phyloP scores from a whole-genome alignment of 2,888 invertebrate species.

The Calephelis perditalis region DNA sequence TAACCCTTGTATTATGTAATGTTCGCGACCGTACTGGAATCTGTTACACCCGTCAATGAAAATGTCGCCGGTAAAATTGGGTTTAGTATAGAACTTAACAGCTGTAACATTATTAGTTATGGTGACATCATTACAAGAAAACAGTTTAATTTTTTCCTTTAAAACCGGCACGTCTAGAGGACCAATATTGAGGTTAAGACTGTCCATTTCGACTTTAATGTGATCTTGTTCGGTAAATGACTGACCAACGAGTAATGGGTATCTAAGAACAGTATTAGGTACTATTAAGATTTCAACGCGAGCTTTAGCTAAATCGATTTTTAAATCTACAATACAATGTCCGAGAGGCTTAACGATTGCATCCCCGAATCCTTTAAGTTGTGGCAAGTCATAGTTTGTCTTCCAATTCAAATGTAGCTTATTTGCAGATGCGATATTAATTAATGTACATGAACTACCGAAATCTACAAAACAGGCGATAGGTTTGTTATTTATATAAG shows the following conservation, averaged over 20 bases:
- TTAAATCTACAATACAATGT: neutral
- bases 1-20: conserved; percentile 18
- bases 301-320: neutral
- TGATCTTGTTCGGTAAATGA: neutral
- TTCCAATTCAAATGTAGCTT: neutral
- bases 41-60: conserved; percentile 18
- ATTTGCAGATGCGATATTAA: neutral
- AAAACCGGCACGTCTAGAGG: no score
- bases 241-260: neutral
- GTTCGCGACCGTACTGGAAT: conserved; percentile 15
- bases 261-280: neutral
- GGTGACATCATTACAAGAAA: no score
- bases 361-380: neutral
- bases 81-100: no score
- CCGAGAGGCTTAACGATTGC: neutral
- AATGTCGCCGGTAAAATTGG: conserved; percentile 14
- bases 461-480: neutral
- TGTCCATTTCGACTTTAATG: neutral
- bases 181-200: no score
- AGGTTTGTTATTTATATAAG: neutral
- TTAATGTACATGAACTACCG: neutral
- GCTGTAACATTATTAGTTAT: no score
- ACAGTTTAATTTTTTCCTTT: no score
- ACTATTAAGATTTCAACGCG: neutral
- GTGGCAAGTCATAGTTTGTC: neutral